phyloP scores from a whole-genome alignment of 2,113 vertebrate genomes.

The Psophia crepitans region DNA sequence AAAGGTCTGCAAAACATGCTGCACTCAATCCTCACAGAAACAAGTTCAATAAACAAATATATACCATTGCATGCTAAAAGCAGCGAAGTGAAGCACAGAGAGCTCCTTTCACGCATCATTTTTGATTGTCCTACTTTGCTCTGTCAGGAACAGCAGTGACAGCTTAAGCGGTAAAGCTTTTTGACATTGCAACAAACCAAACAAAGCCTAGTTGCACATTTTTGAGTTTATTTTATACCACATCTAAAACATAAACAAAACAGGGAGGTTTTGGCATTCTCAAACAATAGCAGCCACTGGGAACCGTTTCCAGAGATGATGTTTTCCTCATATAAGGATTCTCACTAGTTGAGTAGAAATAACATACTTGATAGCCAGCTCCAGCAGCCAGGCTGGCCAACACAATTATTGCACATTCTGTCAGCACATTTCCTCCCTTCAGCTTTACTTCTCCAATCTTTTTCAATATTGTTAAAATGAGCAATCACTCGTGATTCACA shows the following conservation, averaged over 20 bases:
- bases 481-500: conserved; percentile 61
- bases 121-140: conserved; percentile 55
- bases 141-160: neutral
- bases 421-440: conserved; percentile 44
- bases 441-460: conserved; percentile 36
- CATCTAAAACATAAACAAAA: neutral
- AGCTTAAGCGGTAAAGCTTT: neutral
- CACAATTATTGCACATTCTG: conserved; percentile 53
- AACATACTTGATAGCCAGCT: conserved; percentile 16
- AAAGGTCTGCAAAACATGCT: neutral
- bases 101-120: conserved; percentile 12
- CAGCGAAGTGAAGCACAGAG: neutral
- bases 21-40: neutral
- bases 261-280: neutral
- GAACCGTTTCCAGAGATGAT: neutral
- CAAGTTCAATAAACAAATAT: neutral
- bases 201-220: neutral
- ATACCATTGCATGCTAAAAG: neutral
- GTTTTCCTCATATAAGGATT: neutral
- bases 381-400: conserved; percentile 48
- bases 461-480: conserved; percentile 56
- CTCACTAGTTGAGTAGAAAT: neutral
- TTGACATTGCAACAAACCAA: conserved; percentile 14
- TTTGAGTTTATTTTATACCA: conserved; percentile 1
- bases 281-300: neutral